Base-by-base conservation (phyloP, 2,113 vertebrate genomes). In the Corydoras maculifer region DNA sequence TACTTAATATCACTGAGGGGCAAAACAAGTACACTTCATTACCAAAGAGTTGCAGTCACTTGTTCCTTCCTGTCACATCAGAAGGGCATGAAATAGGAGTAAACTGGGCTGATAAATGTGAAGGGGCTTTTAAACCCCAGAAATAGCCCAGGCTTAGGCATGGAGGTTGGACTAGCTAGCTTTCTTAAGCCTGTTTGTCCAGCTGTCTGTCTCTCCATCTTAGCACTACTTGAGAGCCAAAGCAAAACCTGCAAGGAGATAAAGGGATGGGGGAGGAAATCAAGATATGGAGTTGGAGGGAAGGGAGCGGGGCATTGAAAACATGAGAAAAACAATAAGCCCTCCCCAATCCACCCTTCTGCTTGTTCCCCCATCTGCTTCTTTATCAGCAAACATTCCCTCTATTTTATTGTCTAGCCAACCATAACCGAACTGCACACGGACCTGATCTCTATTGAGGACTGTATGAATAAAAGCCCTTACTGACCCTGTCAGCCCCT, bases 361-460 rank as follows among this genome's bases (percentile, higher is more conserved):
- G 79, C 68, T 51, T 51, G 59, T n/a, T 14, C 18, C 50, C 18
- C 80, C 83, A 84, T 84, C 81, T 85, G 82, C 78, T 75, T 71
- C 73, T 79, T 80, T 76, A 86, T 85, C 84, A 61, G 83, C 79
- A 30, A 55, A 14, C n/a, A 43, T 54, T 30, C 49, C 29, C 29
- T 73, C 82, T 83, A 83, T 84, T 80, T 70, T 14, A 58, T 35
- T 55, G 83, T 73, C 83, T 78, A 84, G 71, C 81, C 69, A 81
- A 78, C 77, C 76, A 68, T 69, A 63, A 74, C n/a, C 51, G 29
- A 73, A 14, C 5, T 62, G 76, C 14, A 30, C 6, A 65, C 57
- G 78, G 73, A 74, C 71, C 70, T 78, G 2, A 59, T 70, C 73
- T 15, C 78, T 70, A 71, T 48, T 66, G 13, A 4, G 54, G 60